Percentiles rank a stretch among this genome's conserved stretches.
phyloP scores from a whole-genome alignment of 2,113 vertebrate species.

The Macrotis lagotis region DNA sequence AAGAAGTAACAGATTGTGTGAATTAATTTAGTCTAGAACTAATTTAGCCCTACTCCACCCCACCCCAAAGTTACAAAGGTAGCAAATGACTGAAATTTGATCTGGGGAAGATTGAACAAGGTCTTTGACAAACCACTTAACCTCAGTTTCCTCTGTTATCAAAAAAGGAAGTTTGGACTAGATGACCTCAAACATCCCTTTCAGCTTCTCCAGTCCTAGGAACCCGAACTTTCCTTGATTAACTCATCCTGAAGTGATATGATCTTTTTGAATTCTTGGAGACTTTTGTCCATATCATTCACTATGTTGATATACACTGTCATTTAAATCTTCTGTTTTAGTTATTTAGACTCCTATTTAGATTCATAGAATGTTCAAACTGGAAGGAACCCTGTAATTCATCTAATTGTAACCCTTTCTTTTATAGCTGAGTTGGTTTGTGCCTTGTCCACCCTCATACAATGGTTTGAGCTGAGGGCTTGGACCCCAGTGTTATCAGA shows the following conservation, averaged over 20 bases:
- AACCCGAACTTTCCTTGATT: background rate
- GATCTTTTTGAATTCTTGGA: background rate
- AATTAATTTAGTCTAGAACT: slow-evolving; percentile 1
- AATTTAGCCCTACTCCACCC: background rate
- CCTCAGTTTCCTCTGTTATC: background rate
- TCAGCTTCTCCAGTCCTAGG: background rate
- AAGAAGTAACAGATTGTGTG: slow-evolving; percentile 35
- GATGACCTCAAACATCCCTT: background rate
- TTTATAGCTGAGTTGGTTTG: background rate
- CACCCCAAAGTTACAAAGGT: background rate
- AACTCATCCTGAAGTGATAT: background rate
- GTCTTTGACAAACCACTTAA: background rate
- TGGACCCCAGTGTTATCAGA: background rate
- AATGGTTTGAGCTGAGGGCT: background rate
- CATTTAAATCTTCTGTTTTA: background rate
- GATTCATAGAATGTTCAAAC: background rate
- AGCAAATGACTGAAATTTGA: background rate
- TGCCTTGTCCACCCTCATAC: background rate
- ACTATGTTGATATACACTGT: background rate
- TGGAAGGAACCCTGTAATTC: background rate
- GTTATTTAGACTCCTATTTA: background rate
- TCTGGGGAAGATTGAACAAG: background rate
- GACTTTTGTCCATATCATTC: background rate
- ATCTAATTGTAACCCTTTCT: background rate
- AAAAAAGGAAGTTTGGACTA: background rate